phyloP scores from a whole-genome alignment of 2,113 vertebrate genomes.

The Chroicocephalus ridibundus region DNA sequence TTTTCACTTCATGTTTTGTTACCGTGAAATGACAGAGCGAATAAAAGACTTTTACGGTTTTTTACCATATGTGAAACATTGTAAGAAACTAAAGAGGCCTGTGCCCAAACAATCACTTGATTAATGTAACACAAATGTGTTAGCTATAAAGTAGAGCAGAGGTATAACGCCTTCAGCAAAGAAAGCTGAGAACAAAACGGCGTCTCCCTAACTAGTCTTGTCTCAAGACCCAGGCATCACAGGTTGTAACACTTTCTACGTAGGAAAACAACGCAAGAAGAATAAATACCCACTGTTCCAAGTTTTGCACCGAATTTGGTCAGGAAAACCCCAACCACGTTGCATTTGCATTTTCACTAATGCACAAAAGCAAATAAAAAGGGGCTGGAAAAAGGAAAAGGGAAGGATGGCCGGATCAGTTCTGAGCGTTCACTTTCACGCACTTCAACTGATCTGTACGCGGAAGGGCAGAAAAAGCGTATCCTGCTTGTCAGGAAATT shows the following conservation, averaged over 20 bases:
- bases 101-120: not conserved
- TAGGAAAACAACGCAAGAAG: not conserved
- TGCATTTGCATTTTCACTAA: not conserved
- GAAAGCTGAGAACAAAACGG: not conserved
- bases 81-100: not conserved
- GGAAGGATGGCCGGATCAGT: not conserved
- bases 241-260: not conserved
- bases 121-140: not conserved
- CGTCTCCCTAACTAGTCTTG: not conserved
- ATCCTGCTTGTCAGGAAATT: not conserved
- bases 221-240: not conserved
- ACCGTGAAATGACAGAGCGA: not conserved
- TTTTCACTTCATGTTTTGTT: not conserved
- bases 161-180: not conserved
- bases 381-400: not conserved
- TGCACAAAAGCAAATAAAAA: not conserved
- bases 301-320: not conserved
- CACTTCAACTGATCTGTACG: not conserved
- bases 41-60: not conserved
- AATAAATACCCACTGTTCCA: not conserved
- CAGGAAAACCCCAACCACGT: not conserved
- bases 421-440: not conserved
- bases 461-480: not conserved
- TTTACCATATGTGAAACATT: not conserved
- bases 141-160: not conserved